Evolutionary conservation across 2,888 invertebrate species (phyloP).

Genomic region (Ochlodes sylvanus): DNA sequence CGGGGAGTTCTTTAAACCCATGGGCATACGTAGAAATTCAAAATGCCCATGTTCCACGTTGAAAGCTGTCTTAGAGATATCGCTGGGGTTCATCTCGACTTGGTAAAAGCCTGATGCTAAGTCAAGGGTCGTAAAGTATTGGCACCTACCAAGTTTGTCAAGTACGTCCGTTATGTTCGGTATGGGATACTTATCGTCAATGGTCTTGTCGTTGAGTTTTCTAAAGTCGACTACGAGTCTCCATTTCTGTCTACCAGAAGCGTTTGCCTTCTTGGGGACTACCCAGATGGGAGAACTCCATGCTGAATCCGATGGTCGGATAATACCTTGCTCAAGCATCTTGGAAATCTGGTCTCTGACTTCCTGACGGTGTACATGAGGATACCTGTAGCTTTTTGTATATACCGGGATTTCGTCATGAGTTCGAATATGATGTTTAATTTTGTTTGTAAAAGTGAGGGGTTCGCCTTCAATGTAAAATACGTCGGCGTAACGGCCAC

Average conservation of each 20-base stretch:
- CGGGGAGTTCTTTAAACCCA: conserved; percentile 47
- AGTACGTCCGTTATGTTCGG: conserved; percentile 42
- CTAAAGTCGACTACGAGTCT: conserved; percentile 46
- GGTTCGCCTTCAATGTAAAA: conserved; percentile 33
- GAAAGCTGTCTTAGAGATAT: conserved; percentile 43
- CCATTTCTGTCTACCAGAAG: conserved; percentile 39
- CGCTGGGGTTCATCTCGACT: conserved; percentile 41
- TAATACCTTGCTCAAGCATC: conserved; percentile 40
- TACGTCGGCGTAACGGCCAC: conserved; percentile 28
- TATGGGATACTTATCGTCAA: conserved; percentile 40
- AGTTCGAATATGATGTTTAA: conserved; percentile 35
- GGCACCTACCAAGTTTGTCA: conserved; percentile 41
- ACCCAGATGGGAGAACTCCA: conserved; percentile 41
- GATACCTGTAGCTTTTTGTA: conserved; percentile 40
- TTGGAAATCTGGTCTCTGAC: conserved; percentile 37
- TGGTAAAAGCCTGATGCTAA: conserved; percentile 44
- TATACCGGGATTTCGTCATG: conserved; percentile 37
- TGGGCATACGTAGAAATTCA: conserved; percentile 44
- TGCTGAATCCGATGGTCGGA: conserved; percentile 39
- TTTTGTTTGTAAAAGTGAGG: conserved; percentile 28
- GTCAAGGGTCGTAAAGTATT: conserved; percentile 44
- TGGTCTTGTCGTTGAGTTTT: conserved; percentile 42
- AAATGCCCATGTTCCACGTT: conserved; percentile 44
- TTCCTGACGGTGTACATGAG: conserved; percentile 36
- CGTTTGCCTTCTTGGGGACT: conserved; percentile 37